Conservation (phyloP, 2,888 invertebrate genomes). For the Leucophenga maculata region DNA sequence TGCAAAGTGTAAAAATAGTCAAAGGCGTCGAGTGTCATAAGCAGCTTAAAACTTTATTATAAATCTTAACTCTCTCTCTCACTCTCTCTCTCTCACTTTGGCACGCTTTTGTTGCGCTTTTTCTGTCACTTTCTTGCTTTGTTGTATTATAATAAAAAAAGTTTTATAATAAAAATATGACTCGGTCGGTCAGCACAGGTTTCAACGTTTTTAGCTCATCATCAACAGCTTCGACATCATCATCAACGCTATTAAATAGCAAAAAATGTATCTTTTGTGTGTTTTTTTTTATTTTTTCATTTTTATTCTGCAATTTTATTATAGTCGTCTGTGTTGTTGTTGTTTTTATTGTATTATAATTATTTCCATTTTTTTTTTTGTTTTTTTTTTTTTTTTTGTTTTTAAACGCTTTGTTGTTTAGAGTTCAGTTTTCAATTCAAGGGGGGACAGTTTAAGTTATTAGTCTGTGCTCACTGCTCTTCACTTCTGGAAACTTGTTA, state of each 20-base stretch:
- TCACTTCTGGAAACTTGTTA: background rate
- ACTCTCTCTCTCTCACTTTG: too few relatives aligned
- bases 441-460: constrained; percentile 14
- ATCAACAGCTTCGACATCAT: background rate
- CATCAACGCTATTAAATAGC: background rate
- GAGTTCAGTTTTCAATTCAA: constrained; percentile 29
- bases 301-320: too few relatives aligned
- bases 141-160: background rate
- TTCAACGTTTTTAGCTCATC: background rate
- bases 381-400: background rate
- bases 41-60: background rate
- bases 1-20: background rate
- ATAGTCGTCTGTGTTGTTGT: background rate
- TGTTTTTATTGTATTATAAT: background rate
- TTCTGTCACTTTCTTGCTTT: background rate
- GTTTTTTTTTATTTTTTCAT: too few relatives aligned
- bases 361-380: background rate
- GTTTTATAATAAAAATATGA: too few relatives aligned
- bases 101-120: background rate
- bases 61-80: too few relatives aligned
- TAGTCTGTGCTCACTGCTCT: background rate
- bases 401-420: constrained; percentile 24
- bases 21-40: background rate
- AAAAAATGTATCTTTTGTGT: too few relatives aligned
- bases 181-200: too few relatives aligned